A percentile compares a stretch with the other conserved stretches of the same genome.
phyloP scores from a whole-genome alignment of 2,888 invertebrate species.

The Lepidocyrtinus sp. region DNA sequence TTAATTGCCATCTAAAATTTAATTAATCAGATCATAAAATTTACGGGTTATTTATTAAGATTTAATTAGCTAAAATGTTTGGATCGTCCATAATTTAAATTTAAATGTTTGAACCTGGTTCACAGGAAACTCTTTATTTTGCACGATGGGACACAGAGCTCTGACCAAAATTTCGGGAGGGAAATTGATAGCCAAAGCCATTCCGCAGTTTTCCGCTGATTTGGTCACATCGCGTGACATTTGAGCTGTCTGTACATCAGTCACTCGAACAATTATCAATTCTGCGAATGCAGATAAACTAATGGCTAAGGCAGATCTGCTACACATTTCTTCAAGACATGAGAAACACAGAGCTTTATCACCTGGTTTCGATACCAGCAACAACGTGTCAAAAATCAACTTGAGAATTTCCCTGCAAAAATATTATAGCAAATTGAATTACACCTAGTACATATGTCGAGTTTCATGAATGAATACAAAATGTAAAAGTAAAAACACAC shows the following conservation, averaged over 20 bases:
- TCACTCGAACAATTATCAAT: conserved; percentile 69
- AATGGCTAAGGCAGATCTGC: conserved; percentile 60
- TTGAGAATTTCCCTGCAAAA: conserved; percentile 68
- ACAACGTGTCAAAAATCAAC: conserved; percentile 68
- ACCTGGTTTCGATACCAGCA: conserved; percentile 58
- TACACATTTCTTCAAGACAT: conserved; percentile 69
- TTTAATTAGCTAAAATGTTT: too few relatives aligned
- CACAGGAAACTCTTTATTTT: conserved; percentile 88
- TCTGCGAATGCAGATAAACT: conserved; percentile 69
- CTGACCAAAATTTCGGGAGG: conserved; percentile 85
- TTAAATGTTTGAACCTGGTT: conserved; percentile 80
- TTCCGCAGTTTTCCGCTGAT: conserved; percentile 88
- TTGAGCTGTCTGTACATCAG: conserved; percentile 69
- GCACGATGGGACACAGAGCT: conserved; percentile 87
- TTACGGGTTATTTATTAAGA: neutral
- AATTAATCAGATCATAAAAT: neutral
- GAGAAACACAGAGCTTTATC: conserved; percentile 68
- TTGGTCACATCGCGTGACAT: conserved; percentile 69
- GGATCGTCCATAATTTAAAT: too few relatives aligned
- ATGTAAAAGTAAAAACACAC: conserved; percentile 59
- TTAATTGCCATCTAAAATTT: conserved; percentile 68
- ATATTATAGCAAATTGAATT: conserved; percentile 2
- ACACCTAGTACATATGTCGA: conserved; percentile 2
- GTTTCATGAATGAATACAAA: too few relatives aligned
- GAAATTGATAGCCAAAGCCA: conserved; percentile 83